Conservation (phyloP, 2,888 invertebrate genomes). For the Ametastegia equiseti region DNA sequence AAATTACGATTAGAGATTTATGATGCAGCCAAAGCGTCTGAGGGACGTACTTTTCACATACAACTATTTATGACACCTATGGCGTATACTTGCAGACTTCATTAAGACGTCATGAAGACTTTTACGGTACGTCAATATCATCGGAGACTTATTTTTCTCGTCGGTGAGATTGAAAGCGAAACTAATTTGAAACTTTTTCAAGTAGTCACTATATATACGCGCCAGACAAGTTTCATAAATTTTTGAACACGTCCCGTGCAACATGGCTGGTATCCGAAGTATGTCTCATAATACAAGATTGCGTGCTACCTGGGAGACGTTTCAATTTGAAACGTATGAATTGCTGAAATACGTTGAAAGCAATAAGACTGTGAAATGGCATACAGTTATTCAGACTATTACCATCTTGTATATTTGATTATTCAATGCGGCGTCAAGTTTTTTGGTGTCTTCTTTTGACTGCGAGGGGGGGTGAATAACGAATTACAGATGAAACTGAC, state of each 20-base stretch:
- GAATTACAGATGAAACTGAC: conserved; percentile 16
- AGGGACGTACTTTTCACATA: background rate
- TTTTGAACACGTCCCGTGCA: background rate
- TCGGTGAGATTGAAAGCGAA: background rate
- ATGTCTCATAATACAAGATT: too few species aligned
- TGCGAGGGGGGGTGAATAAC: background rate
- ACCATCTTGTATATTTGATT: too few species aligned
- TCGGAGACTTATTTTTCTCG: background rate
- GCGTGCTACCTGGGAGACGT: background rate
- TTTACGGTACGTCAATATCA: background rate
- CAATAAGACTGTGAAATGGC: too few species aligned
- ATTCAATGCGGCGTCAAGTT: background rate
- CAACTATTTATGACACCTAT: background rate
- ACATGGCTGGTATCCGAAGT: too few species aligned
- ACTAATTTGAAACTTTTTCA: too few species aligned
- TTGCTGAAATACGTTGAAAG: too few species aligned
- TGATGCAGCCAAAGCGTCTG: too few species aligned
- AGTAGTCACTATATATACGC: too few species aligned
- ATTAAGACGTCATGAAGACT: background rate
- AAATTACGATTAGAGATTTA: too few species aligned
- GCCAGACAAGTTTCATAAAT: background rate
- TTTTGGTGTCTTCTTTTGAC: background rate
- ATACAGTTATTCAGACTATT: too few species aligned
- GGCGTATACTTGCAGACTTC: background rate
- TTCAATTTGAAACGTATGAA: background rate